Evolutionary conservation across 2,888 invertebrate species (phyloP), one percentile per base, ranked within the genome.

Genomic region (Caenorhabditis sp.): DNA sequence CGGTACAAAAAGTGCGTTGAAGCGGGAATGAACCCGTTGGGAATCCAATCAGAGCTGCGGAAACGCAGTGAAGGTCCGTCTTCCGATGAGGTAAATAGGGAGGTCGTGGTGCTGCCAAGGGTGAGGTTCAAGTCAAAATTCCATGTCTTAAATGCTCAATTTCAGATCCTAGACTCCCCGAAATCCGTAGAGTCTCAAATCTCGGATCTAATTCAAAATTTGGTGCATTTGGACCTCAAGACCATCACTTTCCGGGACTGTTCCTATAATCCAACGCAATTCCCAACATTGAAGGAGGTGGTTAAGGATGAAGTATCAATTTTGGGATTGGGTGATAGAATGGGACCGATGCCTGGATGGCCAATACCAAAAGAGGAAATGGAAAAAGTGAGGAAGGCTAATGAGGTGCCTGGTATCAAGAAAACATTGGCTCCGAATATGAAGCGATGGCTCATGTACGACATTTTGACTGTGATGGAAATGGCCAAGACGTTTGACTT

Each of bases 261-360:
- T 20, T 24, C 60, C 11, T 76, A 67, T 44, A 76, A 76, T 35
- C 76, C 76, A 1, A 61, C 44, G 40, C n/a, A 11, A 18, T 50
- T 76, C n/a, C 76, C 76, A 22, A 28, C 40, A 13, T 15, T 76
- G 24, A 76, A 76, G 26, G 40, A 76, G 15, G 76, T 60, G 0
- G 47, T 76, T 2, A 76, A 61, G 24, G 55, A 67, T 11, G 76
- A 76, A 22, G 20, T 51, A 1, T 76, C 76, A n/a, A 76, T 76
- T n/a, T 22, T 76, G 6, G 76, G 76, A 5, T 20, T 60, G 2
- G 76, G 60, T 0, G 76, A 76, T 53, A 60, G 76, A 2, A 53
- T 67, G 44, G 67, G 61, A 61, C 67, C 67, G 2, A 76, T 76
- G 76, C 67, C 76, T 40, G 76, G 76, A 18, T 76, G 76, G 76